These are phyloP conservation scores for Lordiphosa andalusiaca DNA, from an alignment of 2,888 invertebrate genomes.

Conservation along the genomic window DNA sequence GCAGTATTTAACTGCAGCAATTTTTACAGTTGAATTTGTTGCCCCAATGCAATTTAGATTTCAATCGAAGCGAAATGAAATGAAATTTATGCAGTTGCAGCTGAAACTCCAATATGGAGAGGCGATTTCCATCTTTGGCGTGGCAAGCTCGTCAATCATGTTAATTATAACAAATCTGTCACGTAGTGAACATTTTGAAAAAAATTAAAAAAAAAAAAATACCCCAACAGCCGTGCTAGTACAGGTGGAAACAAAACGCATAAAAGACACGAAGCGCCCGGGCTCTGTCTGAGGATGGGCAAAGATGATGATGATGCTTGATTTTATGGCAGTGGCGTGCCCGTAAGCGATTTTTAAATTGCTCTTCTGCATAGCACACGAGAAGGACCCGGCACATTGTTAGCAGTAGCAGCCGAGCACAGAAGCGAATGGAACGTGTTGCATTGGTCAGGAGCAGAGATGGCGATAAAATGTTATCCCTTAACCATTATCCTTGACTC, in stretches of 20 bases:
- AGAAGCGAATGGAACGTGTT: conserved; percentile 47
- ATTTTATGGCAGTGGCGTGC: conserved; percentile 65
- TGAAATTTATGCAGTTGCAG: conserved; percentile 49
- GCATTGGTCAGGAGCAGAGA: conserved; percentile 48
- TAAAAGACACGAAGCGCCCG: conserved; percentile 52
- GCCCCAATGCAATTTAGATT: conserved; percentile 65
- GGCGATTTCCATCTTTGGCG: conserved; percentile 18
- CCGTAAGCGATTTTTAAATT: conserved; percentile 66
- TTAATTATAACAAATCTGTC: conserved; percentile 67
- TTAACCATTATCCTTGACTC: conserved; percentile 54
- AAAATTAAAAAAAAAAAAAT: no score
- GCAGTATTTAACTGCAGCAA: conserved; percentile 66
- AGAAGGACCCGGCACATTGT: conserved; percentile 31
- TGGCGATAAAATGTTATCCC: conserved; percentile 51
- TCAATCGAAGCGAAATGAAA: conserved; percentile 53
- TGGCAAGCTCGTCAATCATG: conserved; percentile 61
- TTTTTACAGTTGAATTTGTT: conserved; percentile 67
- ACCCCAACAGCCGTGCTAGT: conserved; percentile 11
- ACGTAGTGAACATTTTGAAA: conserved; percentile 54
- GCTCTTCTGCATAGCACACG: conserved; percentile 62
- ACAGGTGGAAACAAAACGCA: conserved; percentile 34
- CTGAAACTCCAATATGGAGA: conserved; percentile 1
- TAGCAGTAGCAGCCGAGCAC: conserved; percentile 16
- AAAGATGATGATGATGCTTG: conserved; percentile 54
- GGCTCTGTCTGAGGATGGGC: conserved; percentile 20